These are phyloP conservation scores for Proisotoma minuta DNA, from an alignment of 2,888 invertebrate species.

Conservation along the genomic window DNA sequence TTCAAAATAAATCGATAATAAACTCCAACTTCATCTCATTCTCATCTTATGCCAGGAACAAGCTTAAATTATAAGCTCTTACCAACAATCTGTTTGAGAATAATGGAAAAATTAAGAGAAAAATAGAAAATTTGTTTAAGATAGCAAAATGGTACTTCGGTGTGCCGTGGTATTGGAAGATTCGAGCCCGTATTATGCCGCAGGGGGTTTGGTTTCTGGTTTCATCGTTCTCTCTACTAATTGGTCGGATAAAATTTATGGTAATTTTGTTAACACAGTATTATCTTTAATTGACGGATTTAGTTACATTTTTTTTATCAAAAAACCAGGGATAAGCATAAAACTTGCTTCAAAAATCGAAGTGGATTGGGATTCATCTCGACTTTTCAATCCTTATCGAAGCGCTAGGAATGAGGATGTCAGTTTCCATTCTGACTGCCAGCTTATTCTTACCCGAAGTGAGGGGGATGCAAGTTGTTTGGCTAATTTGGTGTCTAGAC, in stretches of 20 bases:
- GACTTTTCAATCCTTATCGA: conserved; percentile 13
- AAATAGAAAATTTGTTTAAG: neutral
- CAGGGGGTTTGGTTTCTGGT: conserved; percentile 22
- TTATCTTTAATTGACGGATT: neutral
- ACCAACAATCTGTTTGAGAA: too few relatives aligned
- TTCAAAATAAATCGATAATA: too few relatives aligned
- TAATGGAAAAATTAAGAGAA: too few relatives aligned
- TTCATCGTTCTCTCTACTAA: conserved; percentile 16
- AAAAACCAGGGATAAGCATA: conserved; percentile 18
- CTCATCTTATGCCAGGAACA: too few relatives aligned
- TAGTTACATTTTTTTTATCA: neutral
- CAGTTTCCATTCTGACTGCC: conserved; percentile 20
- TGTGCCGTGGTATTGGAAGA: conserved; percentile 23
- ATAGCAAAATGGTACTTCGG: conserved; percentile 18
- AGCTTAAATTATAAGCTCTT: too few relatives aligned
- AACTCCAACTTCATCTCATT: too few relatives aligned
- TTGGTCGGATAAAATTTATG: conserved; percentile 24
- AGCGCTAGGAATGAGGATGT: conserved; percentile 18
- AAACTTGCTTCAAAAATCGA: conserved; percentile 24
- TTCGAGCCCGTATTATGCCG: conserved; percentile 17
- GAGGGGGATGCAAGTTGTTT: neutral
- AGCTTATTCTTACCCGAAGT: neutral
- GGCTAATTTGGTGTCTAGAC: conserved; percentile 19
- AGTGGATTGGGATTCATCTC: conserved; percentile 25
- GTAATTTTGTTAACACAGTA: neutral